A percentile compares a stretch with the other conserved stretches of the same genome.
Evolutionary conservation across 2,113 vertebrate species (phyloP).

Genomic region (Strix uralensis): DNA sequence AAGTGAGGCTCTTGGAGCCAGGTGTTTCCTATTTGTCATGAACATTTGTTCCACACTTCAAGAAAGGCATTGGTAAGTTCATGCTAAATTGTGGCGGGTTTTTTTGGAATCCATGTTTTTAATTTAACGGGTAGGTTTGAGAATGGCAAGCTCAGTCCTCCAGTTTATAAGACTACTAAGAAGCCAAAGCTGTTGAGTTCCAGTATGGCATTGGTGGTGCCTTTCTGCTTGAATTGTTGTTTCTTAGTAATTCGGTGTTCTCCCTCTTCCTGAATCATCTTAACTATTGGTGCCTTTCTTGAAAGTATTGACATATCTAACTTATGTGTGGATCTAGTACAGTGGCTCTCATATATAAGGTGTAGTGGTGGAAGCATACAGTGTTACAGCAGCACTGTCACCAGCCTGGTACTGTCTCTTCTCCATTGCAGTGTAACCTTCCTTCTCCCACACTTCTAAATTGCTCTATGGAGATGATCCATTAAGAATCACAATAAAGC

Average conservation of each 20-base stretch:
- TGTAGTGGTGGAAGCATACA: background rate
- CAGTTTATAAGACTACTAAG: background rate
- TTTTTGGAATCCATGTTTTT: background rate
- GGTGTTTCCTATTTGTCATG: background rate
- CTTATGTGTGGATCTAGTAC: accelerated
- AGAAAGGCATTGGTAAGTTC: background rate
- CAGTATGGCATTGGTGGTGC: background rate
- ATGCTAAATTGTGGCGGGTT: accelerated
- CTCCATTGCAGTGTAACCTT: background rate
- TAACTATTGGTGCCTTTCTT: background rate
- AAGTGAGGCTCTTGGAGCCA: background rate
- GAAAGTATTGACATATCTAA: background rate
- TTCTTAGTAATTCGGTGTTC: background rate
- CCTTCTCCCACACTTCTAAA: conserved; percentile 34
- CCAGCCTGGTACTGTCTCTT: background rate
- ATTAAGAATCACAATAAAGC: conserved; percentile 60
- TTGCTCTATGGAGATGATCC: conserved; percentile 45
- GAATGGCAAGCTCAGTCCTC: background rate
- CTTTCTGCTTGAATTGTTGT: background rate
- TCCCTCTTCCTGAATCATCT: background rate
- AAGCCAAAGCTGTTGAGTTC: background rate
- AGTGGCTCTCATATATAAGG: accelerated
- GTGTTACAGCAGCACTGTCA: background rate
- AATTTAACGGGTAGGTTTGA: background rate
- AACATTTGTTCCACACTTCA: background rate